These are phyloP conservation scores for Drosophila virilis DNA, from an alignment of 1,140 invertebrate genomes.

Conservation along the genomic window DNA sequence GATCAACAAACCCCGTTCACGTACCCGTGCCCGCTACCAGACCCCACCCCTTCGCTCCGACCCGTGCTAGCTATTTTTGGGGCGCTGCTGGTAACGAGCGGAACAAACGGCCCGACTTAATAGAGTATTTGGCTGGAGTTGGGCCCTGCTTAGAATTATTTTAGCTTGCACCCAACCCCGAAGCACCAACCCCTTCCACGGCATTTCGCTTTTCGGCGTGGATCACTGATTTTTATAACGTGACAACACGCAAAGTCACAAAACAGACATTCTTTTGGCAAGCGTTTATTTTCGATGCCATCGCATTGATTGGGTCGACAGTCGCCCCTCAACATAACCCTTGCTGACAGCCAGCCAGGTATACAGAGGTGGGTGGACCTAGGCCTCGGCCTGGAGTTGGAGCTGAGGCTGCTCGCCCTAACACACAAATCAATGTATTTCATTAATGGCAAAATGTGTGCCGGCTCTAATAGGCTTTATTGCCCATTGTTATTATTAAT, in stretches of 20 bases:
- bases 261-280: conserved; percentile 44
- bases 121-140: conserved; percentile 7
- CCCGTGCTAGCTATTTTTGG: conserved; percentile 3
- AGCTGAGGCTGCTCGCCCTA: conserved; percentile 3
- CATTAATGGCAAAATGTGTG: conserved; percentile 78
- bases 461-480: conserved; percentile 80
- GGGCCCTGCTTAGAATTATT: not conserved
- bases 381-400: too few relatives aligned
- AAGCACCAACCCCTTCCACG: too few relatives aligned
- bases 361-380: too few relatives aligned
- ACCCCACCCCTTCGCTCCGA: not conserved
- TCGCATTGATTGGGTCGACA: conserved; percentile 55
- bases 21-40: not conserved
- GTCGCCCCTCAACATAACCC: conserved; percentile 59
- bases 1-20: not conserved
- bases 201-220: conserved; percentile 24
- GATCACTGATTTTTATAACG: conserved; percentile 83
- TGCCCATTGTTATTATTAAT: conserved; percentile 80
- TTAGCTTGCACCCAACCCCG: too few relatives aligned
- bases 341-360: conserved; percentile 12
- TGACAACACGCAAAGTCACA: conserved; percentile 81
- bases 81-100: conserved; percentile 80
- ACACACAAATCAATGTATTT: conserved; percentile 82
- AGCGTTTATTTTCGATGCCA: conserved; percentile 46
- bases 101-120: conserved; percentile 57